Conservation (phyloP, 2,113 vertebrate genomes). For the Capreolus pygargus region DNA sequence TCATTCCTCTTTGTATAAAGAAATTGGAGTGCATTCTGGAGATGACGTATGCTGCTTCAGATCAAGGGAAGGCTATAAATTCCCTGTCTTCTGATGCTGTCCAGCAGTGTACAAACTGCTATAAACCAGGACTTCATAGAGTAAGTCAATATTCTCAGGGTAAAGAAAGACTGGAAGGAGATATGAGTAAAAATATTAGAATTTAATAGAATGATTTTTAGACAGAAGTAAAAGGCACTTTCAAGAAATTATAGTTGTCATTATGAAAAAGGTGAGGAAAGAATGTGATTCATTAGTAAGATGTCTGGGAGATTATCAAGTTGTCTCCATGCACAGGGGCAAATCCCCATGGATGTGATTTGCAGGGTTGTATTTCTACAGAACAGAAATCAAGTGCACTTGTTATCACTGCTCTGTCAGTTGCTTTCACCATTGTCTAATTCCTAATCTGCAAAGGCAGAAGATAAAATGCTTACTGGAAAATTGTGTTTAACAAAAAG, state of each 20-base stretch:
- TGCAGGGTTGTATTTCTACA: not conserved
- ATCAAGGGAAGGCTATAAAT: constrained; percentile 43
- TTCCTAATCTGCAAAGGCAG: constrained; percentile 64
- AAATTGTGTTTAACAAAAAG: constrained; percentile 36
- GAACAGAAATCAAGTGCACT: constrained; percentile 42
- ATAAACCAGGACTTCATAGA: not conserved
- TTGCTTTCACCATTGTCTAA: constrained; percentile 55
- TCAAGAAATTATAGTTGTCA: not conserved
- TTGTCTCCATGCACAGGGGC: not conserved
- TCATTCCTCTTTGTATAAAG: constrained; percentile 46
- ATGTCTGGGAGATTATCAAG: not conserved
- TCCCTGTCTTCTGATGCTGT: constrained; percentile 38
- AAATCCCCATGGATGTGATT: not conserved
- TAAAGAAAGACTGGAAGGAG: constrained; percentile 1
- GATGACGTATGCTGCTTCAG: constrained; percentile 44
- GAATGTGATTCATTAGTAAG: not conserved
- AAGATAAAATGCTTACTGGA: constrained; percentile 65
- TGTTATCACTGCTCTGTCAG: constrained; percentile 53
- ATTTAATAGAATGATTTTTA: constrained; percentile 1
- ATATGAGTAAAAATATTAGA: not conserved
- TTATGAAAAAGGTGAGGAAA: not conserved
- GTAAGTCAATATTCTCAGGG: not conserved
- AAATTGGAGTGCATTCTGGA: constrained; percentile 39
- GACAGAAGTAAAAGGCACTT: not conserved
- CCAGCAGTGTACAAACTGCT: not conserved